Evolutionary conservation across 2,113 vertebrate genomes (phyloP).

Genomic region (Ailurus styani): DNA sequence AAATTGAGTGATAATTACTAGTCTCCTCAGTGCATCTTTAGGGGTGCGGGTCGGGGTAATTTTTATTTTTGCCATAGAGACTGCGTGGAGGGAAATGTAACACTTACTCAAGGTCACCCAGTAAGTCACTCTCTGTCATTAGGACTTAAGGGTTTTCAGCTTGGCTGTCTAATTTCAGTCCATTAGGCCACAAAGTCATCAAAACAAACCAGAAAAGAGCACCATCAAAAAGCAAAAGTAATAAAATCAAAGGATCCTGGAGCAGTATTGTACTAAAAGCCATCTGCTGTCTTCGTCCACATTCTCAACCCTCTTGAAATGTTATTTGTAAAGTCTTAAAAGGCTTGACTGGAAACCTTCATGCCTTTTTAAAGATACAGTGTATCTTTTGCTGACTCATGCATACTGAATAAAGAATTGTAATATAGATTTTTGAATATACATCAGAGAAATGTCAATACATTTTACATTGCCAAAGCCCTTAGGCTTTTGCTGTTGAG

Average conservation of each 20-base stretch:
- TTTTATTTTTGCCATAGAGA: constrained; percentile 24
- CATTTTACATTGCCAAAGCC: constrained; percentile 52
- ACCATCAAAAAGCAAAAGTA: constrained; percentile 69
- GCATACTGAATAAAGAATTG: constrained; percentile 63
- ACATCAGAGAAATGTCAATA: constrained; percentile 71
- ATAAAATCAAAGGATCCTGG: constrained; percentile 63
- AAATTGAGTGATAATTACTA: not conserved
- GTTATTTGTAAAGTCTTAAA: constrained; percentile 72
- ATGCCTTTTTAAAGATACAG: constrained; percentile 65
- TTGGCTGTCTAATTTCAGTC: constrained; percentile 57
- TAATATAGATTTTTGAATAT: constrained; percentile 69
- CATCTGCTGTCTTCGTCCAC: constrained; percentile 61
- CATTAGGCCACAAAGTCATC: constrained; percentile 72
- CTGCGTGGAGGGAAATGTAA: not conserved
- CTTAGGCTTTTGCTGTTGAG: constrained; percentile 27
- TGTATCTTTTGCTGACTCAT: constrained; percentile 65
- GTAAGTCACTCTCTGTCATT: constrained; percentile 56
- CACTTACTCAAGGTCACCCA: constrained; percentile 54
- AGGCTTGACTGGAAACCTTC: constrained; percentile 68
- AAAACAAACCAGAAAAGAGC: constrained; percentile 66
- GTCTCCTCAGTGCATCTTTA: not conserved
- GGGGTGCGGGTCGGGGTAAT: not conserved
- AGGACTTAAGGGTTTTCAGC: constrained; percentile 44
- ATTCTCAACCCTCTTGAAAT: constrained; percentile 59
- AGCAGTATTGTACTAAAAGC: constrained; percentile 67